Conservation (phyloP, 2,797 vertebrate species). For the Periophthalmus magnuspinnatus region DNA sequence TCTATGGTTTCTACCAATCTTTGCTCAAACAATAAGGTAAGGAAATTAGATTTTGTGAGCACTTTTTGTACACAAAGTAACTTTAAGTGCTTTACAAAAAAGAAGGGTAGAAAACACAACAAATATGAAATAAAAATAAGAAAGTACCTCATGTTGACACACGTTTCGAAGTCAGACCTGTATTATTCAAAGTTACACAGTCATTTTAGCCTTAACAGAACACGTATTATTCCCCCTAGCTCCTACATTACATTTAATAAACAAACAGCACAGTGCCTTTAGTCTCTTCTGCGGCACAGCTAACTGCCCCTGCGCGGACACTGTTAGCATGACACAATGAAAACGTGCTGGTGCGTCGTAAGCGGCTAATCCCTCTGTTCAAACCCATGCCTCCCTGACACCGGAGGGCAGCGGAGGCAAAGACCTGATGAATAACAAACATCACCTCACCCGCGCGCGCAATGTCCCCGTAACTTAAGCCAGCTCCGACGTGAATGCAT, state of each 20-base stretch:
- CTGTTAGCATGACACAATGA: not conserved
- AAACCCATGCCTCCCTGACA: slow-evolving; percentile 21
- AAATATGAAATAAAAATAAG: too few species aligned
- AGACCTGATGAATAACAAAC: slow-evolving; percentile 42
- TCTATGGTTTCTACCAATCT: too few species aligned
- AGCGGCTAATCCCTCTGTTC: not conserved
- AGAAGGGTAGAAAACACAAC: too few species aligned
- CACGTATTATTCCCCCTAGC: not conserved
- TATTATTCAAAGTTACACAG: not conserved
- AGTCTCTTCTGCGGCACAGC: not conserved
- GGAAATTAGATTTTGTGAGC: too few species aligned
- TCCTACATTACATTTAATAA: not conserved
- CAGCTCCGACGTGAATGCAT: slow-evolving; percentile 8
- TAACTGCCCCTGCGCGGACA: not conserved
- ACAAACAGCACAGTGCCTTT: not conserved
- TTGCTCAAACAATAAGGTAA: too few species aligned
- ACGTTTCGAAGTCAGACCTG: not conserved
- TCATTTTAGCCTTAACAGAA: not conserved
- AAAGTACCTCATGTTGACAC: too few species aligned
- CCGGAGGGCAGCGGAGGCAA: slow-evolving; percentile 21
- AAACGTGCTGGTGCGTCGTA: not conserved
- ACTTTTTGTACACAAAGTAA: too few species aligned
- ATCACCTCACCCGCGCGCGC: slow-evolving; percentile 19
- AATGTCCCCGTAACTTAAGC: slow-evolving; percentile 46
- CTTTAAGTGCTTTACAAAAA: too few species aligned